Evolutionary conservation across 23 tunicate species (phyloP).

Genomic region (Trididemnum nubilum): DNA sequence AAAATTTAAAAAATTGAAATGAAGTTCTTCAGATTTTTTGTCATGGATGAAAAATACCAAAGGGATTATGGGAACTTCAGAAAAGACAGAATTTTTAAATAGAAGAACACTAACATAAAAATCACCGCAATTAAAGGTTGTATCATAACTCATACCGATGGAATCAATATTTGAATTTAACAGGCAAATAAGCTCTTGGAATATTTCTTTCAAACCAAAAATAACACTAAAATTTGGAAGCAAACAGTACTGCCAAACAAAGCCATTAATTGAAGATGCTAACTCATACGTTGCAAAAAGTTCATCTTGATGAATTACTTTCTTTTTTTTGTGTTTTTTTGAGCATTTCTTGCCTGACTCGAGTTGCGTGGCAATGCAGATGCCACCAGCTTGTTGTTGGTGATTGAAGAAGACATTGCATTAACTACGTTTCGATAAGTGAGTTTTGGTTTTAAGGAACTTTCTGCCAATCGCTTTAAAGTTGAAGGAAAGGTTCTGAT

Average conservation of each 20-base stretch:
- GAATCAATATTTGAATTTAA: not conserved
- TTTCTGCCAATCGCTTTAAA: not conserved
- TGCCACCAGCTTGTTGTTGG: too few species aligned
- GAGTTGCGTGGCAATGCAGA: not conserved
- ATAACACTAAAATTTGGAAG: not conserved
- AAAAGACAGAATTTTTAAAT: not conserved
- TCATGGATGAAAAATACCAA: constrained; percentile 15
- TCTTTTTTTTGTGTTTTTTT: not conserved
- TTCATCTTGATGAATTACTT: not conserved
- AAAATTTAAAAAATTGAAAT: not conserved
- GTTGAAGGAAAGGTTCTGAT: constrained; percentile 21
- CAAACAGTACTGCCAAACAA: constrained; percentile 3
- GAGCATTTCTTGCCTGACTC: not conserved
- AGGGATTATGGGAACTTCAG: constrained; percentile 4
- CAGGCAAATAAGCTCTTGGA: not conserved
- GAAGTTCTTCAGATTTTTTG: not conserved
- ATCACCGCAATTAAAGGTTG: constrained; percentile 29
- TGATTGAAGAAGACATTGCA: not conserved
- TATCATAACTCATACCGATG: not conserved
- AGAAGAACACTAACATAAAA: constrained; percentile 11
- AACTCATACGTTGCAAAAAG: not conserved
- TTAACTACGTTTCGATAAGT: constrained; percentile 3
- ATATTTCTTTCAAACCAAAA: not conserved
- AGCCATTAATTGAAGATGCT: not conserved
- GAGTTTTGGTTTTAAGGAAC: not conserved